A percentile compares a stretch with the other conserved stretches of the same genome.
Evolutionary conservation across 1,140 invertebrate species (phyloP).

Genomic region (Globodera rostochiensis): DNA sequence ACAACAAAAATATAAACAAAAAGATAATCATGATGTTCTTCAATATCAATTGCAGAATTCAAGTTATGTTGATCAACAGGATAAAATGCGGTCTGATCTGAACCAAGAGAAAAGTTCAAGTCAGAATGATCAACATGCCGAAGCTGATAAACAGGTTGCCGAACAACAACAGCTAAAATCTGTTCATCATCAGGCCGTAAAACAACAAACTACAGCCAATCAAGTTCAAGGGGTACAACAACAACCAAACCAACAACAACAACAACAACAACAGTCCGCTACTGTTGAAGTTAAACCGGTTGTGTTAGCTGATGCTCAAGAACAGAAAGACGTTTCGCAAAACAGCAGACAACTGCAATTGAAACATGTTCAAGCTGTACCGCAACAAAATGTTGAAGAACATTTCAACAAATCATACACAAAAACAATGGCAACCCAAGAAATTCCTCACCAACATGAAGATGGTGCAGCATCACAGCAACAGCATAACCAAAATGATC

Average conservation of each 20-base stretch:
- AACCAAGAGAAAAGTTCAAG: too few species aligned
- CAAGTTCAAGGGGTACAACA: conserved; percentile 3
- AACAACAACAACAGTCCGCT: not conserved
- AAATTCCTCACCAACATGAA: not conserved
- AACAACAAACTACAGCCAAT: not conserved
- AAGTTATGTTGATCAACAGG: too few species aligned
- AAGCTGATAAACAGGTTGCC: not conserved
- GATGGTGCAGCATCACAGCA: not conserved
- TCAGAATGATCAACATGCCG: too few species aligned
- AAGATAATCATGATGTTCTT: too few species aligned
- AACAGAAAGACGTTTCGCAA: not conserved
- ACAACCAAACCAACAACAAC: conserved; percentile 8
- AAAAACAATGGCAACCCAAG: not conserved
- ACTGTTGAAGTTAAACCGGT: not conserved
- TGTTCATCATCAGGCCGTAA: not conserved
- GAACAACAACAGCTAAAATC: not conserved
- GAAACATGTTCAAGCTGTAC: not conserved
- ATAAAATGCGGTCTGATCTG: too few species aligned
- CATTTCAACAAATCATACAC: too few species aligned
- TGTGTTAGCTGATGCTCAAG: not conserved
- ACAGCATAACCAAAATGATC: not conserved
- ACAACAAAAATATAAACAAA: too few species aligned
- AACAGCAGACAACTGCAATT: not conserved
- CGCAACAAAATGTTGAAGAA: not conserved
- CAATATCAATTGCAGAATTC: not conserved